phyloP scores from a whole-genome alignment of 2,888 invertebrate genomes.

The Lasius platythorax region DNA sequence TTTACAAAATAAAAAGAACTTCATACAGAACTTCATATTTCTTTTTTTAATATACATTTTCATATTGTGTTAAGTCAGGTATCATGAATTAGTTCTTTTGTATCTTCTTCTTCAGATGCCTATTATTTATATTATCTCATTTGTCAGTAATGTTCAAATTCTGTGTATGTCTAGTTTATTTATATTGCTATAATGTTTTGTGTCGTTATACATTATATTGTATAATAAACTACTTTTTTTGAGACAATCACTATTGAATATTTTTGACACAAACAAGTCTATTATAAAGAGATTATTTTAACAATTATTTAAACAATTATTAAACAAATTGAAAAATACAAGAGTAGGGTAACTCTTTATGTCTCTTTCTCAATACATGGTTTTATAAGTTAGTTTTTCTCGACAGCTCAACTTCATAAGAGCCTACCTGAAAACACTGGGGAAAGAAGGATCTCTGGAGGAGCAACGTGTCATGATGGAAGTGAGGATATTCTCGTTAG shows the following conservation, averaged over 20 bases:
- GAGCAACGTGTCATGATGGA: conserved; percentile 91
- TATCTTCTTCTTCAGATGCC: neutral
- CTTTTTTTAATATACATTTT: conserved; percentile 1
- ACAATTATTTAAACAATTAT: conserved; percentile 18
- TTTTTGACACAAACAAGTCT: conserved; percentile 4
- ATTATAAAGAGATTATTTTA: neutral
- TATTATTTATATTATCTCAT: conserved; percentile 27
- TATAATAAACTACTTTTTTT: conserved; percentile 29
- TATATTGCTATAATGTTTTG: conserved; percentile 25
- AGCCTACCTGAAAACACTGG: conserved; percentile 83
- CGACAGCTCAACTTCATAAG: conserved; percentile 85
- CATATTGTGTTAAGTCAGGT: neutral
- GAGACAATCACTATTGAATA: neutral
- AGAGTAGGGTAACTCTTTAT: conserved; percentile 20
- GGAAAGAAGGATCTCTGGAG: conserved; percentile 86
- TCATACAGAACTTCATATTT: neutral
- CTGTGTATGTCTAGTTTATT: conserved; percentile 18
- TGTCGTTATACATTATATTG: neutral
- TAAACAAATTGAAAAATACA: conserved; percentile 7
- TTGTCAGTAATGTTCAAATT: conserved; percentile 8
- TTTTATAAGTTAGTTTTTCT: conserved; percentile 38
- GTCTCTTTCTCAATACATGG: neutral
- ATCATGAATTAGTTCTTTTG: conserved; percentile 2
- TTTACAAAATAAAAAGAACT: neutral
- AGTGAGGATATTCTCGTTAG: conserved; percentile 93